Base-by-base conservation (phyloP, 1,140 invertebrate genomes). In the Tyrophagus putrescentiae region DNA sequence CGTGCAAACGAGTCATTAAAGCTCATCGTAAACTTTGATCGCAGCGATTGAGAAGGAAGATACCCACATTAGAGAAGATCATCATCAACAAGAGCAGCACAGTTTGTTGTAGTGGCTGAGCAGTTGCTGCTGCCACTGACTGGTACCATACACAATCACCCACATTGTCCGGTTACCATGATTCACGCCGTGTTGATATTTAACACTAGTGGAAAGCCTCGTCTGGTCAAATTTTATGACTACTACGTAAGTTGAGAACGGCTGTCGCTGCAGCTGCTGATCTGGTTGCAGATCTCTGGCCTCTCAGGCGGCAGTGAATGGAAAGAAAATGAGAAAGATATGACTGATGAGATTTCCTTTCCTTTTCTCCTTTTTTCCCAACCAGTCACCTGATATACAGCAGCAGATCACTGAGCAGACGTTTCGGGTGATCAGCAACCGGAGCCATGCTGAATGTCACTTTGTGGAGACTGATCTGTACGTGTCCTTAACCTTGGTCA, bases 101-200 rank as follows among this genome's bases (percentile, higher is more conserved):
- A n/a, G 16, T 50, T 16, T 13, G 45, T 2, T 11, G 13, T 48
- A 11, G 29, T 53, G 6, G 23, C 5, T 32, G 39, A 54, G n/a
- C 11, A 33, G 25, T 27, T 18, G 39, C 27, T 3, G 52, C 7
- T 6, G 21, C 29, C 50, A 53, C 6, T 27, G 16, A 21, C 5
- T 5, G 7, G n/a, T n/a, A n/a, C n/a, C n/a, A n/a, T n/a, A 53
- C 27, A 53, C 7, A 28, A 6, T 5, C 6, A 6, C 5, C 6
- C 4, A 7, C 23, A 53, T n/a, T n/a, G 6, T 32, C 6, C 9
- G 27, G 3, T 13, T 9, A 54, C 25, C 7, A 98, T 99, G 95
- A 98, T 99, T 68, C 97, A 97, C 79, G 94, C 95, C 48, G 98
- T 99, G 73, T 77, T 99, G 66, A 92, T 99, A 25, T 98, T 99